A percentile compares a stretch with the other conserved stretches of the same genome.
These are phyloP conservation scores for Puma concolor DNA, from an alignment of 2,113 vertebrate species.

Conservation along the genomic window DNA sequence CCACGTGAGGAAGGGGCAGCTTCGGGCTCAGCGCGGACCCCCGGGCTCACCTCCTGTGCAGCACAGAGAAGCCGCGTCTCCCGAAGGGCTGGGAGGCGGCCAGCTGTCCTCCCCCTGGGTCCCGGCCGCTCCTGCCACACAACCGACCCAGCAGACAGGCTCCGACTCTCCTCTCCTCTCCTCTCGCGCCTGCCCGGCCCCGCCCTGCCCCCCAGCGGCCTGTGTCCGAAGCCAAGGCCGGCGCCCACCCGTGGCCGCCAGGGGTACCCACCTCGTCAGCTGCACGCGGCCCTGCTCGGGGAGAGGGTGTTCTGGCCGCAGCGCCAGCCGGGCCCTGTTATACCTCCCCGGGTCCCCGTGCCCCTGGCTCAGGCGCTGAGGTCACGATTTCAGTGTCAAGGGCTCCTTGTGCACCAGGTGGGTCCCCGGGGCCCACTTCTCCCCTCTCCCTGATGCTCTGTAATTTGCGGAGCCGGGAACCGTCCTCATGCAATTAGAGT, in stretches of 20 bases:
- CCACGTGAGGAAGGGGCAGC: too few species aligned
- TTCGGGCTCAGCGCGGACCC: too few species aligned
- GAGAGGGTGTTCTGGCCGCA: too few species aligned
- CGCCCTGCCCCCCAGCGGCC: too few species aligned
- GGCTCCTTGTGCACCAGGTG: not conserved
- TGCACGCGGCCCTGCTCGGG: too few species aligned
- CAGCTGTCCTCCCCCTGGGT: not conserved
- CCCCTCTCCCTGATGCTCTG: not conserved
- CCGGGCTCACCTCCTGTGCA: too few species aligned
- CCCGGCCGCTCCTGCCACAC: not conserved
- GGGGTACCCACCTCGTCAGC: too few species aligned
- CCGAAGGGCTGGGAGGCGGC: not conserved
- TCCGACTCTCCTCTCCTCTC: not conserved
- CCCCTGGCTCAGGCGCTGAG: not conserved
- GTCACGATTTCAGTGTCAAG: not conserved
- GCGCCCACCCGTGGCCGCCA: too few species aligned
- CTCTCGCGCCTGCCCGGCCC: not conserved
- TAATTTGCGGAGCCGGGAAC: not conserved
- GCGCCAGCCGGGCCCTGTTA: too few species aligned
- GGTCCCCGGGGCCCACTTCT: not conserved
- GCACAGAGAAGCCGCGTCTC: too few species aligned
- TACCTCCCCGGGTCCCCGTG: too few species aligned
- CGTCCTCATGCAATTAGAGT: not conserved
- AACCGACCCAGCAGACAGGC: not conserved
- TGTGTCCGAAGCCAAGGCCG: not conserved